These are phyloP conservation scores for Austrofundulus limnaeus DNA, from an alignment of 2,113 vertebrate species.

Conservation along the genomic window DNA sequence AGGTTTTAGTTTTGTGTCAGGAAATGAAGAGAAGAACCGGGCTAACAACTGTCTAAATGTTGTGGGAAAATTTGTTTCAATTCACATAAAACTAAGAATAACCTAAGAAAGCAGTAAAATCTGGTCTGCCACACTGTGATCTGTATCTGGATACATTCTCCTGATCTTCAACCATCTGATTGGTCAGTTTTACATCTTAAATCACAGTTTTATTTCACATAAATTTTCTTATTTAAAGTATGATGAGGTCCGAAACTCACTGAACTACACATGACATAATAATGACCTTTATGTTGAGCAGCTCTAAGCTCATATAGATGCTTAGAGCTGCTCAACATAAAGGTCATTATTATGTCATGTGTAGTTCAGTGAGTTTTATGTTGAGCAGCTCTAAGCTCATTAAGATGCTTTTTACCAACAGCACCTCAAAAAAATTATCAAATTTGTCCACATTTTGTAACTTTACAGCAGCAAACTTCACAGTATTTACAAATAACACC, in stretches of 20 bases:
- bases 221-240: slow-evolving; percentile 7
- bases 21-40: too few species aligned
- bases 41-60: neutral
- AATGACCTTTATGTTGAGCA: neutral
- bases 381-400: neutral
- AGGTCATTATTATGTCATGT: too few species aligned
- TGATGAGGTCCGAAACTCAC: neutral
- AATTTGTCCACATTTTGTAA: neutral
- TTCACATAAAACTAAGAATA: neutral
- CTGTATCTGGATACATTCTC: slow-evolving; percentile 22
- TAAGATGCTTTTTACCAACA: neutral
- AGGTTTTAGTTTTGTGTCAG: neutral
- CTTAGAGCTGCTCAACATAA: too few species aligned
- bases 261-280: neutral
- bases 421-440: too few species aligned
- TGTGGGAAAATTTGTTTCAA: neutral
- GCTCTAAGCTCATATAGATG: neutral
- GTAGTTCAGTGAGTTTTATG: too few species aligned
- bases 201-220: neutral
- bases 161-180: neutral
- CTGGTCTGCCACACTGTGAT: slow-evolving; percentile 10
- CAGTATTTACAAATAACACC: too few species aligned
- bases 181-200: neutral
- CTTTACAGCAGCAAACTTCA: too few species aligned
- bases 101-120: too few species aligned